Evolutionary conservation across 2,113 vertebrate genomes (phyloP).

Genomic region (Origma solitaria): DNA sequence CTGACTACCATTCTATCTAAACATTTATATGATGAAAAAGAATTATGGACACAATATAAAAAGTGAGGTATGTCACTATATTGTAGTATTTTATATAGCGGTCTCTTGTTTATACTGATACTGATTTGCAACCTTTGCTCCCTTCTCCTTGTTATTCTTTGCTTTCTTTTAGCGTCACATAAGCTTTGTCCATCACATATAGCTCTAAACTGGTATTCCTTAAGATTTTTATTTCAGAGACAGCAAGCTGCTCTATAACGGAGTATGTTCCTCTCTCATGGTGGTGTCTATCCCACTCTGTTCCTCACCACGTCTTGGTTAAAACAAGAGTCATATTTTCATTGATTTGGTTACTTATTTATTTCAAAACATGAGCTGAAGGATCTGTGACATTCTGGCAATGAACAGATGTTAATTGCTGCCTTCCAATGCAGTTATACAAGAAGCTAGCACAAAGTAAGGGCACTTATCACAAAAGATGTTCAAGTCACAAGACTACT

Average conservation of each 20-base stretch:
- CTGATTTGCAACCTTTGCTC: neutral
- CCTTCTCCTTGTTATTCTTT: neutral
- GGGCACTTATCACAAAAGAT: neutral
- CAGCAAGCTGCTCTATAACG: neutral
- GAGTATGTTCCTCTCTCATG: neutral
- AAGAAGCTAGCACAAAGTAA: neutral
- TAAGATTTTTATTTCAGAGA: neutral
- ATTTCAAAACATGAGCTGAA: neutral
- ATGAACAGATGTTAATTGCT: neutral
- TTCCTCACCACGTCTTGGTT: neutral
- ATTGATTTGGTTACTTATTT: neutral
- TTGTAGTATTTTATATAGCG: neutral
- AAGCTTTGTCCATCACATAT: neutral
- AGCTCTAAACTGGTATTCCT: neutral
- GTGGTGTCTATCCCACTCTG: neutral
- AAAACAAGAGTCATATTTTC: neutral
- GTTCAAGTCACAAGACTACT: neutral
- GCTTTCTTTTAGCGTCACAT: neutral
- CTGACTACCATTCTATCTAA: neutral
- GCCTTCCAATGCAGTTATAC: neutral
- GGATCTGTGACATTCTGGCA: neutral
- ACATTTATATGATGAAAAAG: neutral
- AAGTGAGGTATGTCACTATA: neutral
- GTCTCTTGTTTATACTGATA: neutral
- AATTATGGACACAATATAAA: neutral